These are phyloP conservation scores for Kradibia gibbosae DNA, from an alignment of 1,140 invertebrate species.

Conservation along the genomic window DNA sequence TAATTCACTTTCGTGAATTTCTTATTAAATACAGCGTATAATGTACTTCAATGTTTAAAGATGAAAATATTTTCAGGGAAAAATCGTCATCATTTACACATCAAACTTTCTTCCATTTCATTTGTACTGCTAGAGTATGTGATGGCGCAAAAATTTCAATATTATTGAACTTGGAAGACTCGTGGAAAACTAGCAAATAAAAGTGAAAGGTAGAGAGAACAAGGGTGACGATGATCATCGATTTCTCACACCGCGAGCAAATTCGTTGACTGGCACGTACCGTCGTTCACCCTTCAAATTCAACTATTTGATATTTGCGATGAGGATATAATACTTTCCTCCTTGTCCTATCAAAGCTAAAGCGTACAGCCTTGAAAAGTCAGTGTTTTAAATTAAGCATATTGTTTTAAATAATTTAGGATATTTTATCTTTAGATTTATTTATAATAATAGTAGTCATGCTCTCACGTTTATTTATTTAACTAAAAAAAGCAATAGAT, in stretches of 20 bases:
- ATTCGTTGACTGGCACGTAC: slow-evolving; percentile 43
- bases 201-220: slow-evolving; percentile 23
- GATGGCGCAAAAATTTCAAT: neutral
- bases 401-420: too few species aligned
- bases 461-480: too few species aligned
- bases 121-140: neutral
- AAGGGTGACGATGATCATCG: slow-evolving; percentile 38
- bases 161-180: slow-evolving; percentile 17
- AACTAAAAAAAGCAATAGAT: neutral
- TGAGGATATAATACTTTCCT: slow-evolving; percentile 23
- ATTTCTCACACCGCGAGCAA: slow-evolving; percentile 32
- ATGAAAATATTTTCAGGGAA: neutral
- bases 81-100: neutral
- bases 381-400: neutral
- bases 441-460: too few species aligned
- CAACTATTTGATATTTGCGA: slow-evolving; percentile 38
- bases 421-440: too few species aligned
- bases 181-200: slow-evolving; percentile 25
- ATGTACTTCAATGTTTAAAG: neutral
- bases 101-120: neutral
- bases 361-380: slow-evolving; percentile 11
- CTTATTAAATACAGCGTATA: neutral
- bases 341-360: slow-evolving; percentile 19
- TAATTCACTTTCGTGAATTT: neutral
- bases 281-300: slow-evolving; percentile 42